phyloP scores from a whole-genome alignment of 2,888 invertebrate genomes.

The Pegoplata infirma region DNA sequence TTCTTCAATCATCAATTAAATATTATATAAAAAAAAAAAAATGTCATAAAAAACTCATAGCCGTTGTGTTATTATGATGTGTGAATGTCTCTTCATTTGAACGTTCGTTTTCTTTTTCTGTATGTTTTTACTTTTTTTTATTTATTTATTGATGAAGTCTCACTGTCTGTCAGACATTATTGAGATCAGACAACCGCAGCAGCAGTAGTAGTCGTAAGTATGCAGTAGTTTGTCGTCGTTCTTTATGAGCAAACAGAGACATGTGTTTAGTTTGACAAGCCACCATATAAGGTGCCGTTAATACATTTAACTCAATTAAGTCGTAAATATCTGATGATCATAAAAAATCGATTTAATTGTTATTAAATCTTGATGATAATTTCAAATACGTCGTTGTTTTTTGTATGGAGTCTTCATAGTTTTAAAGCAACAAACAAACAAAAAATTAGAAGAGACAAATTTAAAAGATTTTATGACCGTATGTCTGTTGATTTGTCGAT shows the following conservation, averaged over 20 bases:
- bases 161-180: conserved; percentile 49
- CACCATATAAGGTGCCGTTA: conserved; percentile 52
- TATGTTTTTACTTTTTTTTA: not conserved
- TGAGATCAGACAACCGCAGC: conserved; percentile 46
- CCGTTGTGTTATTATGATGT: conserved; percentile 11
- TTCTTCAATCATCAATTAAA: conserved; percentile 17
- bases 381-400: not conserved
- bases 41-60: conserved; percentile 10
- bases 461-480: conserved; percentile 1
- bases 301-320: conserved; percentile 58
- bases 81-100: not conserved
- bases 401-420: not conserved
- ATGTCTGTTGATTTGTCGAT: not conserved
- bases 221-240: conserved; percentile 13
- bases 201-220: conserved; percentile 24
- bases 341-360: conserved; percentile 48
- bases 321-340: conserved; percentile 44
- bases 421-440: not conserved
- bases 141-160: conserved; percentile 45
- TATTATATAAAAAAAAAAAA: not conserved
- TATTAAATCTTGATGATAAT: conserved; percentile 37
- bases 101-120: not conserved
- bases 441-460: not conserved
- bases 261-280: conserved; percentile 36
- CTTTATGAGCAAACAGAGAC: not conserved